These are phyloP conservation scores for Falco concolor DNA, from an alignment of 2,797 vertebrate species.

Conservation along the genomic window DNA sequence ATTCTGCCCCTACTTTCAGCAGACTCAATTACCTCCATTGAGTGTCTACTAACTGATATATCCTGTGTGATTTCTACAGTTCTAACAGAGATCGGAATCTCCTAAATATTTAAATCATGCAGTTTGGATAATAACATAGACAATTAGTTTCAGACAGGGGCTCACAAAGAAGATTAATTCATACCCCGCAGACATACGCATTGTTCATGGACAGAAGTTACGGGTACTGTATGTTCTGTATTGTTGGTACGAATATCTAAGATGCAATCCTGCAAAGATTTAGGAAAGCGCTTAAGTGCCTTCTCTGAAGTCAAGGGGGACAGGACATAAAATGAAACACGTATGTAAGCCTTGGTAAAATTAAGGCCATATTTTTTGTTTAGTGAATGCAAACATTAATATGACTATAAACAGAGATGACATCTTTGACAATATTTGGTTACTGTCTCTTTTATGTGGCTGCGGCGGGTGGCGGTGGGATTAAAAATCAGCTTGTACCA, in stretches of 20 bases:
- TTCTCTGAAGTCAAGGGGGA: background rate
- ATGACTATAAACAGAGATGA: background rate
- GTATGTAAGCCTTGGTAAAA: background rate
- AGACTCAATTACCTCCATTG: background rate
- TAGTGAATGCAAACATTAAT: background rate
- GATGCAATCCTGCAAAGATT: background rate
- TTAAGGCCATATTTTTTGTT: background rate
- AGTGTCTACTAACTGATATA: background rate
- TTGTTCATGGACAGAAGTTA: constrained; percentile 2
- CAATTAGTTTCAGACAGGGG: constrained; percentile 42
- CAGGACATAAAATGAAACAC: background rate
- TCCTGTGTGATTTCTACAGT: constrained; percentile 6
- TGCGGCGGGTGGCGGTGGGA: background rate
- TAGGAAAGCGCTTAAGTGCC: background rate
- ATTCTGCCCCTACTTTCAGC: background rate
- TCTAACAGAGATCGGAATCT: constrained; percentile 18
- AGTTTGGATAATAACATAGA: constrained; percentile 34
- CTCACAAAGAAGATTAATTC: constrained; percentile 30
- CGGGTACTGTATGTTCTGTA: background rate
- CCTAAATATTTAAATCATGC: constrained; percentile 44
- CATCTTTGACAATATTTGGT: background rate
- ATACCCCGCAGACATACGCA: background rate
- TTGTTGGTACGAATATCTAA: background rate
- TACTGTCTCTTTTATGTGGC: background rate
- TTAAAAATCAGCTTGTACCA: background rate